Evolutionary conservation across 1,140 invertebrate species (phyloP), one percentile per base, ranked within the genome.

Genomic region (Eumaeus atala): DNA sequence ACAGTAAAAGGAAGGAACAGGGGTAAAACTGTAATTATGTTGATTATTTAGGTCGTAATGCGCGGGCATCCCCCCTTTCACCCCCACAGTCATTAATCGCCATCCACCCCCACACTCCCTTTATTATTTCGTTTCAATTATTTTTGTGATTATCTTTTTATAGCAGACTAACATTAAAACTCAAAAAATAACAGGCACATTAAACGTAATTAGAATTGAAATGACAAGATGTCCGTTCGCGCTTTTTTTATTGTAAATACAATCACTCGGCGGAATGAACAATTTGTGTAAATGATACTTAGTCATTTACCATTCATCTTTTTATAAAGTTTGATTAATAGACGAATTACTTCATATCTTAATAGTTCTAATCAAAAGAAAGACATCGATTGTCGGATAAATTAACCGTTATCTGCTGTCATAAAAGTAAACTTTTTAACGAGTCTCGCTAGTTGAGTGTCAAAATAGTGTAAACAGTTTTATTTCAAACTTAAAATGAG

Each of bases 121-220:
- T 82, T 82, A 84, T 87, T 84, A 84, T 87, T 87, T 87, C 84
- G 80, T 84, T 87, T 87, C 81, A 87, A 84, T 87, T 87, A 87
- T 87, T 84, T 87, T 85, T 77, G 80, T 85, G 82, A 87, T 85
- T 85, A 87, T 87, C 84, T 87, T 87, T 87, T 87, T 84, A 87
- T 84, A 77, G 79, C 80, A 70, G 67, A 66, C 68, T 66, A 64
- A 70, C 78, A 81, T 84, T 84, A 82, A 86, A 87, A 82, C 72
- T 84, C 75, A 84, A 84, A 85, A 85, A 87, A 84, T 82, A 86
- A 84, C 78, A 77, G 72, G 64, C 70, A 77, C 83, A 78, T 86
- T 83, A 84, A 83, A 78, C 58, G 72, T 84, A 82, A 84, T 86
- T 84, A 84, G 80, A 77, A 75, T 81, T 67, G 73, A 74, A 78